Evolutionary conservation across 2,113 vertebrate species (phyloP), one percentile per base, ranked within the genome.

Genomic region (Lipotes vexillifer): DNA sequence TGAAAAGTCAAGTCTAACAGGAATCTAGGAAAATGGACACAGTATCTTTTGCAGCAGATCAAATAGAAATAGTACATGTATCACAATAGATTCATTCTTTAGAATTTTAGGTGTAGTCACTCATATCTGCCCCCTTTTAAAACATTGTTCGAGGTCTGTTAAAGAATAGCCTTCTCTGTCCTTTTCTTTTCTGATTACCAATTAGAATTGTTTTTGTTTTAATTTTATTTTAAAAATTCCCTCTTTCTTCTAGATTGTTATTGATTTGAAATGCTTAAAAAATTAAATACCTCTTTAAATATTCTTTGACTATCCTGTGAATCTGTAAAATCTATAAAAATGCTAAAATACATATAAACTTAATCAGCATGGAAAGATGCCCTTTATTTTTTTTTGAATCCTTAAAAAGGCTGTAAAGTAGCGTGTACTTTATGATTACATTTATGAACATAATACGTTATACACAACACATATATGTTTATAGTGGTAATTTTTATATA

Each of bases 221-320:
- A 36, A 36, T 75, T 65, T 80, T 87, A 55, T 55, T 18, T 46
- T 29, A 27, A 83, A 88, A 74, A 44, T 23, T 92, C 12, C 2
- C 6, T 93, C 12, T 88, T 29, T 93, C 12, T 88, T 29, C 1
- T 92, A 74, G 13, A 83, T 69, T 90, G 1, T n/a, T 57, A 93
- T 68, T 82, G 92, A 89, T 66, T 88, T 89, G 1, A 97, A 84
- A 92, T 92, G 75, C 61, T 65, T 95, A 69, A 71, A 71, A 82
- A 78, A 59, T 55, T 69, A 95, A 90, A 86, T 91, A 85, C 10
- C 23, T 84, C n/a, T 38, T 41, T 29, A 84, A 81, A 74, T 7
- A 27, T 41, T 88, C 55, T 78, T 61, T 86, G n/a, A n/a, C n/a
- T n/a, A n/a, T n/a, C n/a, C n/a, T n/a, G n/a, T n/a, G n/a, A n/a